Evolutionary conservation across 2,113 vertebrate genomes (phyloP), one percentile per base, ranked within the genome.

Genomic region (Muntiacus muntjak): DNA sequence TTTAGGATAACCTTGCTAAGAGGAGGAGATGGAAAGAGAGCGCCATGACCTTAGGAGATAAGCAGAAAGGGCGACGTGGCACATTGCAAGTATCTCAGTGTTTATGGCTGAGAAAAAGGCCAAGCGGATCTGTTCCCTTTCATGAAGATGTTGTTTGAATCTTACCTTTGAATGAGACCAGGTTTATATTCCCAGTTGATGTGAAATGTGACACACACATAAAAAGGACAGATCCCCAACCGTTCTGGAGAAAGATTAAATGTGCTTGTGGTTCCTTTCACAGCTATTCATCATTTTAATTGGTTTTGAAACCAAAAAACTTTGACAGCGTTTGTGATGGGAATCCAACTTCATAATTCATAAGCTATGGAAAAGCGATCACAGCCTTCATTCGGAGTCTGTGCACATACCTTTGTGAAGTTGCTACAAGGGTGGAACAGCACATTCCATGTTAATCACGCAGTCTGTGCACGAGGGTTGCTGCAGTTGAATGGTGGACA

Each of bases 281-380:
- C 36, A 94, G 94, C 62, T 95, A 76, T 95, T 98, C 93, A 93
- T 94, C 79, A 97, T 97, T 98, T 97, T 96, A 98, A 98, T 87
- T 95, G 92, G 97, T 62, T 94, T 98, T 87, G 98, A 98, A 98
- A 87, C 92, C 91, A 97, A 94, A 97, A 97, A 89, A 58, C 45
- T 97, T 89, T 89, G 95, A 71, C 88, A 97, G 96, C 57, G 88
- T 91, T 95, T 96, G 23, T 2, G 1, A 96, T 95, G 94, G 82
- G 33, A 98, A 94, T 97, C 76, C 36, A 81, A 76, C 91, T 98
- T 96, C 54, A 74, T 96, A 86, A 96, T 97, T 97, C 92, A 96
- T 40, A 82, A 98, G 92, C 40, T 19, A 96, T 94, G 96, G 89
- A 85, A 96, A 98, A 67, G 83, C 64, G 76, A 87, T 26, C 25